phyloP scores from a whole-genome alignment of 2,113 vertebrate species.

The Symphodus melops region DNA sequence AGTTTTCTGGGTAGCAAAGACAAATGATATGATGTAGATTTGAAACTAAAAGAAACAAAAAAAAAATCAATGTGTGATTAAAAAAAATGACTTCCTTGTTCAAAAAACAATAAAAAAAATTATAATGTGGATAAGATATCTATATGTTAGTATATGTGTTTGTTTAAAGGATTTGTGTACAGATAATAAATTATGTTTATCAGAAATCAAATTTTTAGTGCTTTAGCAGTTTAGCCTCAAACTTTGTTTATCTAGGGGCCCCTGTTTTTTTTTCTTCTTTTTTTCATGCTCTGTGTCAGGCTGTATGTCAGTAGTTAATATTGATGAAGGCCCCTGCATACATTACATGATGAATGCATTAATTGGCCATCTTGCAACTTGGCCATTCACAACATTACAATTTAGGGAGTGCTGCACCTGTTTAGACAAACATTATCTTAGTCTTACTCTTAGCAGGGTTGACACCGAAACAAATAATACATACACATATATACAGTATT shows the following conservation, averaged over 20 bases:
- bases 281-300: not conserved
- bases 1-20: not conserved
- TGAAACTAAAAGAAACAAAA: not conserved
- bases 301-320: conserved; percentile 43
- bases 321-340: conserved; percentile 45
- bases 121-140: too few species aligned
- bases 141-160: too few species aligned
- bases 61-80: too few species aligned
- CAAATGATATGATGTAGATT: not conserved
- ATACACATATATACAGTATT: not conserved
- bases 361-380: conserved; percentile 27
- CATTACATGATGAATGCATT: conserved; percentile 45
- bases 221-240: not conserved
- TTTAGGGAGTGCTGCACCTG: conserved; percentile 20
- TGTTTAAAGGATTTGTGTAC: too few species aligned
- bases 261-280: not conserved
- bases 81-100: too few species aligned
- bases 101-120: too few species aligned
- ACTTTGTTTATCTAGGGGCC: conserved; percentile 22
- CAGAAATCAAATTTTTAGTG: not conserved
- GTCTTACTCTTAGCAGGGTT: not conserved
- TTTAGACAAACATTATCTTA: not conserved
- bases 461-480: not conserved
- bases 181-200: not conserved
- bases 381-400: conserved; percentile 26